These are phyloP conservation scores for Nylanderia fulva DNA, from an alignment of 1,140 invertebrate genomes.

Conservation along the genomic window DNA sequence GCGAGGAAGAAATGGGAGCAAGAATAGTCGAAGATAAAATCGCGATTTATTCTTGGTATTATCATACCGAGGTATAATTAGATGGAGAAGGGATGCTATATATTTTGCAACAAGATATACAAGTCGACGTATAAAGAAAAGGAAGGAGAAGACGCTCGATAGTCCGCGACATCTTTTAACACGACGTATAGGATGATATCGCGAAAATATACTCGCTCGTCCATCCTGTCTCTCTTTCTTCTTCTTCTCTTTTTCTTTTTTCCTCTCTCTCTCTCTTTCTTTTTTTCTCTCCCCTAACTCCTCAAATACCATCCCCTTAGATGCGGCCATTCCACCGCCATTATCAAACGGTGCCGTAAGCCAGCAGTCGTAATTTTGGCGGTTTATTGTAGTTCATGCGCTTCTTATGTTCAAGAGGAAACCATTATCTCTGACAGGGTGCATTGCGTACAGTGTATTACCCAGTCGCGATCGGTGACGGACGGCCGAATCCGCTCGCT, in stretches of 20 bases:
- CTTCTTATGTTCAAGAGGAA: constrained; percentile 81
- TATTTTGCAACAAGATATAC: background rate
- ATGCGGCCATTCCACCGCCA: constrained; percentile 63
- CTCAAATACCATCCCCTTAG: constrained; percentile 15
- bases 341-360: constrained; percentile 65
- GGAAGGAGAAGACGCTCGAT: constrained; percentile 9
- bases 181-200: constrained; percentile 51
- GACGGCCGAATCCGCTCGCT: constrained; percentile 77
- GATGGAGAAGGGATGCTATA: background rate
- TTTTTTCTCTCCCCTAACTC: background rate
- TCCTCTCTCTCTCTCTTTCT: constrained; percentile 46
- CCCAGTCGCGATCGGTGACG: constrained; percentile 79
- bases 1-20: background rate
- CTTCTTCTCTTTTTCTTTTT: constrained; percentile 30
- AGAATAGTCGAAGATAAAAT: background rate
- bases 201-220: constrained; percentile 60
- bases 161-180: constrained; percentile 8
- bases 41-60: background rate
- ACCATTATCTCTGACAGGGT: constrained; percentile 80
- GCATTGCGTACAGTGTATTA: constrained; percentile 81
- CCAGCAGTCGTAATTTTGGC: constrained; percentile 80
- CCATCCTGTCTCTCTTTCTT: background rate
- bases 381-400: constrained; percentile 79
- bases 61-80: constrained; percentile 16
- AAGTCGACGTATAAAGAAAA: background rate